Conservation (phyloP, 2,888 invertebrate species). For the Stenurella melanura region DNA sequence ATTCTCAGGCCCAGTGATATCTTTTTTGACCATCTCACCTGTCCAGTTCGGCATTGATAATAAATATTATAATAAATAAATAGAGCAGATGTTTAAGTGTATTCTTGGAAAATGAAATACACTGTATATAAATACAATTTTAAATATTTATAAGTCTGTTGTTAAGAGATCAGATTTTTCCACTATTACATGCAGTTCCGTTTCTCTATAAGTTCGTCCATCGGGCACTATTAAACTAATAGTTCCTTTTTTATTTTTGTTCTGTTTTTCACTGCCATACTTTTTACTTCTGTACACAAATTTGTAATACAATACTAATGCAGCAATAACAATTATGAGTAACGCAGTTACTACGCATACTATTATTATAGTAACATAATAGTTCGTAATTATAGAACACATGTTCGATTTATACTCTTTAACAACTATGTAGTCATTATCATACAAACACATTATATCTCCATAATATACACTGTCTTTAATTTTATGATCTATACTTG, state of each 20-base stretch:
- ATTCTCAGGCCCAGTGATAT: too few relatives aligned
- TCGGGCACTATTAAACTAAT: constrained; percentile 86
- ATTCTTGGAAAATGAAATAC: too few relatives aligned
- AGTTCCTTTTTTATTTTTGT: constrained; percentile 66
- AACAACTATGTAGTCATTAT: constrained; percentile 62
- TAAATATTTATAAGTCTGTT: constrained; percentile 79
- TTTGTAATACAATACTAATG: constrained; percentile 71
- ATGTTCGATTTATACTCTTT: constrained; percentile 64
- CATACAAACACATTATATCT: constrained; percentile 67
- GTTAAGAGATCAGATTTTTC: constrained; percentile 89
- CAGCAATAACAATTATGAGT: constrained; percentile 70
- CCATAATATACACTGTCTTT: constrained; percentile 60
- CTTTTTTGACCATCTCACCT: too few relatives aligned
- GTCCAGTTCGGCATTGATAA: too few relatives aligned
- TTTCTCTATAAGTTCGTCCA: constrained; percentile 88
- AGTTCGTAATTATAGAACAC: constrained; percentile 67
- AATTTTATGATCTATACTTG: constrained; percentile 59
- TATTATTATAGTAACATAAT: constrained; percentile 69
- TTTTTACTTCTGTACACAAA: constrained; percentile 70
- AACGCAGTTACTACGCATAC: constrained; percentile 73
- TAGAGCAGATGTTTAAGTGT: too few relatives aligned
- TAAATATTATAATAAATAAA: too few relatives aligned
- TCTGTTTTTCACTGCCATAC: constrained; percentile 70
- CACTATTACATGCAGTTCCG: constrained; percentile 89
- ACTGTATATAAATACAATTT: constrained; percentile 5